Evolutionary conservation across 2,888 invertebrate genomes (phyloP), one percentile per base, ranked within the genome.

Genomic region (Dynastes grantii): DNA sequence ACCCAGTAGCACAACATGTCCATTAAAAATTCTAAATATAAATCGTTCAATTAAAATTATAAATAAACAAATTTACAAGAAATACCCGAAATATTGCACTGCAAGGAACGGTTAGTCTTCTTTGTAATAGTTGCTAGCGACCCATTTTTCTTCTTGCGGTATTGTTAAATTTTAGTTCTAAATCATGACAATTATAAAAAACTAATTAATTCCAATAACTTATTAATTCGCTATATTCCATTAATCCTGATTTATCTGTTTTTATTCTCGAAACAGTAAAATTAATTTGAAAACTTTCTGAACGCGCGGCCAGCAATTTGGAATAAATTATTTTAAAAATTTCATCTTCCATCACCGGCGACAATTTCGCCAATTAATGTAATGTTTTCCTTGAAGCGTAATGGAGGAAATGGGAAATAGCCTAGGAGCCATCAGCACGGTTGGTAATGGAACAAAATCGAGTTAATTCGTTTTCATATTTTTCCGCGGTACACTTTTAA

Each of bases 401-500:
- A 55, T 8, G 55, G 45, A 76, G 55, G 40, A 49, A 76, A 67
- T 29, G 22, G 40, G 40, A 2, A 73, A 73, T 5, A 37, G 16
- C 37, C 71, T 71, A 2, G 6, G 55, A 55, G 16, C 37, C 37
- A 71, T 29, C 29, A 37, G 29, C 51, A 13, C 49, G 2, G 3
- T 3, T 29, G 16, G 75, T 63, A 78, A 78, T 78, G 77, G 63
- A 45, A 65, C 78, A 75, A 40, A 68, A 75, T 73, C 58, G 73
- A 37, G 61, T 65, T 79, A 87, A 86, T 87, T 85, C 85, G 85
- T 86, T 86, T 86, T 85, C 86, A 86, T 87, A 86, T 85, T 86
- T 68, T 85, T 86, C 84, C 85, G 80, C 84, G 83, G 84, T 83
- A 83, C 85, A 85, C 86, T 86, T 87, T 87, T 88, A 88, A 88